Percentiles rank a stretch among this genome's conserved stretches.
Conservation (phyloP, 2,888 invertebrate species). For the Netelia fuscicornis region DNA sequence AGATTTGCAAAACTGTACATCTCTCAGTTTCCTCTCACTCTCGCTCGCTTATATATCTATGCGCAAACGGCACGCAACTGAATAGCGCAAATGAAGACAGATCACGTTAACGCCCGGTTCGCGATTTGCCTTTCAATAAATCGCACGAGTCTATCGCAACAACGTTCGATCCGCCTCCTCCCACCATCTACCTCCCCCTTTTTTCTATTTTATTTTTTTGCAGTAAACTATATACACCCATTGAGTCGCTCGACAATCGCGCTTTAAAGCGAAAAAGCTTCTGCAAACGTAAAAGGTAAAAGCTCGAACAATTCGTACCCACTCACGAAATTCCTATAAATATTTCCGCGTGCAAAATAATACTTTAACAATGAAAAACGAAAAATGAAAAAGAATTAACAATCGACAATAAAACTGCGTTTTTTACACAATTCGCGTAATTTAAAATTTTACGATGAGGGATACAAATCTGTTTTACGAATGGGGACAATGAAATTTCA, state of each 20-base stretch:
- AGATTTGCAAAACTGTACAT: constrained; percentile 32
- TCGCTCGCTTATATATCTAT: constrained; percentile 19
- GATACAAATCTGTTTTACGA: background rate
- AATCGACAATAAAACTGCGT: background rate
- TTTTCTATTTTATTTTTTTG: constrained; percentile 13
- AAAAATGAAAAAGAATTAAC: background rate
- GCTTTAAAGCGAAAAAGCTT: constrained; percentile 15
- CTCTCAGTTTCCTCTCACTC: too few species aligned
- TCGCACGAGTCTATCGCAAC: constrained; percentile 30
- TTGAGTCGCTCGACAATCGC: background rate
- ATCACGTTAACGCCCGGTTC: constrained; percentile 71
- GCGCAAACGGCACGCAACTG: constrained; percentile 71
- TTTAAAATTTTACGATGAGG: too few species aligned
- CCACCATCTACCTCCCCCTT: constrained; percentile 7
- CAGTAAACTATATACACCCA: constrained; percentile 18
- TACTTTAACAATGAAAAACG: background rate
- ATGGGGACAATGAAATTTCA: background rate
- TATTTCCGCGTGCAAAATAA: background rate
- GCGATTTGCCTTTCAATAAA: constrained; percentile 64
- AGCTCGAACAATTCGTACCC: constrained; percentile 39
- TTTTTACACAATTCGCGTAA: background rate
- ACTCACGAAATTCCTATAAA: constrained; percentile 7
- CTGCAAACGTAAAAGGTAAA: constrained; percentile 17
- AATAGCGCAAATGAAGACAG: constrained; percentile 75
- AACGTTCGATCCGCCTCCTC: constrained; percentile 15